phyloP scores from a whole-genome alignment of 1,140 invertebrate species.

The Lordiphosa collinella region DNA sequence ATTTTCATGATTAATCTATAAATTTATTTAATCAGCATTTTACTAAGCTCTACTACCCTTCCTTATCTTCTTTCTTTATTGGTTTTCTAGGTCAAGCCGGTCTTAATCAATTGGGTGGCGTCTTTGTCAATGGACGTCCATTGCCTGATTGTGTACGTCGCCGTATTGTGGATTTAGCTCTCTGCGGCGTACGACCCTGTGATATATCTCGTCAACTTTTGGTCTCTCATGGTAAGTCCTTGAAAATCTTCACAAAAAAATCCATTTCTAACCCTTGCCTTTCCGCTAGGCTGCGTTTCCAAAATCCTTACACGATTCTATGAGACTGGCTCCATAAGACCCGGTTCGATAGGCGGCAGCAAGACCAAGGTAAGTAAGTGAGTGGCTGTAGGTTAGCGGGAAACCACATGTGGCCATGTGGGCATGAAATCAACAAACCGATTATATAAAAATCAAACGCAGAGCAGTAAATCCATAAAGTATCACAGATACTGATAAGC shows the following conservation, averaged over 20 bases:
- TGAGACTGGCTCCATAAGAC: slow-evolving; percentile 94
- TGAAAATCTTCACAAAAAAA: too few species aligned
- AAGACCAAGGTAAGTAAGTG: slow-evolving; percentile 89
- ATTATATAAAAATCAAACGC: slow-evolving; percentile 77
- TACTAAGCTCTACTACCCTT: too few species aligned
- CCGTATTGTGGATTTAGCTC: slow-evolving; percentile 94
- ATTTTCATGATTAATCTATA: too few species aligned
- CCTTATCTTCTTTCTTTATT: too few species aligned
- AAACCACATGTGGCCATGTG: slow-evolving; percentile 42
- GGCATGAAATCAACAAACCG: slow-evolving; percentile 70
- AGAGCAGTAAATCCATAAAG: slow-evolving; percentile 72
- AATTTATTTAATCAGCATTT: too few species aligned
- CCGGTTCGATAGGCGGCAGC: slow-evolving; percentile 93
- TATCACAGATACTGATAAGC: slow-evolving; percentile 55
- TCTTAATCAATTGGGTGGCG: slow-evolving; percentile 96
- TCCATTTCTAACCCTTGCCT: neutral
- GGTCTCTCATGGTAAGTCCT: slow-evolving; percentile 91
- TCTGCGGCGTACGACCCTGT: slow-evolving; percentile 95
- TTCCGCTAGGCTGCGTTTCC: slow-evolving; percentile 86
- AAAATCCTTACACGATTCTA: slow-evolving; percentile 98
- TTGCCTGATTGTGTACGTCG: slow-evolving; percentile 95
- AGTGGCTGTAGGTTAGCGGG: slow-evolving; percentile 14
- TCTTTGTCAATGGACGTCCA: slow-evolving; percentile 97
- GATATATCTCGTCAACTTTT: slow-evolving; percentile 96
- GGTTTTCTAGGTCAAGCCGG: slow-evolving; percentile 90